phyloP scores from a whole-genome alignment of 1,140 invertebrate species.

The Hesperophylax magnus region DNA sequence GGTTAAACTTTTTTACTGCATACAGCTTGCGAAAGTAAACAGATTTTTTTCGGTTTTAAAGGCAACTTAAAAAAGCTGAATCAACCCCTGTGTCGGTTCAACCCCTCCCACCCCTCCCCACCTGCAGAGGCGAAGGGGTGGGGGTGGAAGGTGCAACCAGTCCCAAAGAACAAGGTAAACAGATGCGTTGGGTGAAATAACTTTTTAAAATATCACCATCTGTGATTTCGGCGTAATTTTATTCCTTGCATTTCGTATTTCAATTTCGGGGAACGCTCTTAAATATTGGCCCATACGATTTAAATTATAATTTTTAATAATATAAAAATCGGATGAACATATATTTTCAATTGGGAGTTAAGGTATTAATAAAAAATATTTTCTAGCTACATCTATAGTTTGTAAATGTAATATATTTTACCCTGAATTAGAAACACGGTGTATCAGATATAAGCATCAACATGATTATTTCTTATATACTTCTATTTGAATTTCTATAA shows the following conservation, averaged over 20 bases:
- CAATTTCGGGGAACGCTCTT: neutral
- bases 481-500: too few species aligned
- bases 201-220: slow-evolving; percentile 38
- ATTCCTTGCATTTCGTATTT: slow-evolving; percentile 12
- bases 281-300: too few species aligned
- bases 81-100: neutral
- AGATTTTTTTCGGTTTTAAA: slow-evolving; percentile 17
- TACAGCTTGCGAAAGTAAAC: neutral
- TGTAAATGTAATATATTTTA: too few species aligned
- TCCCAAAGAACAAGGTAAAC: slow-evolving; percentile 34
- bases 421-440: too few species aligned
- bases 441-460: too few species aligned
- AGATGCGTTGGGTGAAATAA: slow-evolving; percentile 31
- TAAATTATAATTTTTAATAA: too few species aligned
- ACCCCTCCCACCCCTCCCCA: neutral
- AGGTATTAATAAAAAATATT: too few species aligned
- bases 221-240: slow-evolving; percentile 33
- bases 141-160: slow-evolving; percentile 15
- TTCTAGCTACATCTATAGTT: too few species aligned
- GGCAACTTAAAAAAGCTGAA: slow-evolving; percentile 29
- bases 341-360: neutral
- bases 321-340: too few species aligned
- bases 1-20: too few species aligned
- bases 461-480: too few species aligned
- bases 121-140: neutral